phyloP scores from a whole-genome alignment of 2,888 invertebrate species.

The Chrysomela aeneicollis region DNA sequence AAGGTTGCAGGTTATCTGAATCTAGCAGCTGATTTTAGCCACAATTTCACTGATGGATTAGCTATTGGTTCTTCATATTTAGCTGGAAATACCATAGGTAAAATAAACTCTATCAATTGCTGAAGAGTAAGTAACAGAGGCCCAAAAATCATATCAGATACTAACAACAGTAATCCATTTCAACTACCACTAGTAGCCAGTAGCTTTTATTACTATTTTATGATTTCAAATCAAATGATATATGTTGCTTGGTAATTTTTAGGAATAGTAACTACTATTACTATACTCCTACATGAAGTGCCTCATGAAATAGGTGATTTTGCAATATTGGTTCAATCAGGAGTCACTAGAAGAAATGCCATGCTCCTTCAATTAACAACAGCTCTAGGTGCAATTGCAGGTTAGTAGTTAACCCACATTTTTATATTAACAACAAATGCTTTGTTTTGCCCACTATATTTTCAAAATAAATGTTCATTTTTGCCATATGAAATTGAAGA shows the following conservation, averaged over 20 bases:
- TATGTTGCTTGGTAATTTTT: slow-evolving; percentile 5
- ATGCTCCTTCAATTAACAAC: slow-evolving; percentile 94
- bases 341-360: slow-evolving; percentile 91
- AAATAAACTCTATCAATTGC: no score
- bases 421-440: no score
- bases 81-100: slow-evolving; percentile 85
- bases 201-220: no score
- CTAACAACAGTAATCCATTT: no score
- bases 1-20: slow-evolving; percentile 94
- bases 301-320: slow-evolving; percentile 99
- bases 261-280: slow-evolving; percentile 85
- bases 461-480: no score
- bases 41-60: slow-evolving; percentile 99
- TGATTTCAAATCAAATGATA: no score
- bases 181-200: no score
- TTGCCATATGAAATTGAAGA: no score
- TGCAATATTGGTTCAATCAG: slow-evolving; percentile 97
- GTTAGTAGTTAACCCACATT: slow-evolving; percentile 56
- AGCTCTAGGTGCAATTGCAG: slow-evolving; percentile 93
- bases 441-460: no score
- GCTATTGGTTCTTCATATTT: slow-evolving; percentile 98
- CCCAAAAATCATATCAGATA: no score
- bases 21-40: slow-evolving; percentile 96
- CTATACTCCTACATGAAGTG: slow-evolving; percentile 96
- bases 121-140: no score